phyloP scores from a whole-genome alignment of 1,140 invertebrate species.

The Octopus sinensis region DNA sequence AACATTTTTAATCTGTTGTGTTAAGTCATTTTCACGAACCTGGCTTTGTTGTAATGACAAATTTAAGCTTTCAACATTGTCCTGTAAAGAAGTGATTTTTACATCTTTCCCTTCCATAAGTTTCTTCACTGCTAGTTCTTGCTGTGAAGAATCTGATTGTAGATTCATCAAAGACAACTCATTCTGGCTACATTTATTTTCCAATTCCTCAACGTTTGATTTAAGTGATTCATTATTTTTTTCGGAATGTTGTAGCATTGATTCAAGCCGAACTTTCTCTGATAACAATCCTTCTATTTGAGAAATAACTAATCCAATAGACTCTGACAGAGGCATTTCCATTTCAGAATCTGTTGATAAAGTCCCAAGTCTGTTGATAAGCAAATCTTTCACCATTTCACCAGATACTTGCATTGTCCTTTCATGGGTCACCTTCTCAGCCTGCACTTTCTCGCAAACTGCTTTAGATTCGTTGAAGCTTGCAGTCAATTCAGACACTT shows the following conservation, averaged over 20 bases:
- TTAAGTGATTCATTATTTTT: background rate
- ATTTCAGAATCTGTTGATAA: background rate
- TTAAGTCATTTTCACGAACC: background rate
- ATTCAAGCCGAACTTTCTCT: background rate
- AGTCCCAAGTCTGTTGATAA: background rate
- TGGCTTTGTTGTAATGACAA: background rate
- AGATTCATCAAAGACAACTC: background rate
- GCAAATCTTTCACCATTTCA: background rate
- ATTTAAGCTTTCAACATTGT: background rate
- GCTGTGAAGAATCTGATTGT: background rate
- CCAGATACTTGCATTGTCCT: background rate
- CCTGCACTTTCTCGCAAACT: background rate
- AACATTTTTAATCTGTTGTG: slow-evolving; percentile 2
- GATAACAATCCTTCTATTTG: background rate
- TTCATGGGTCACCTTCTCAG: background rate
- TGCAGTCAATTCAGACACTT: background rate
- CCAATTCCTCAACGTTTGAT: background rate
- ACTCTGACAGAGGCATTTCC: background rate
- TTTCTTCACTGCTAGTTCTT: background rate
- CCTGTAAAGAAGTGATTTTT: slow-evolving; percentile 14
- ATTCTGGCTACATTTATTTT: background rate
- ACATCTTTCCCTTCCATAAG: slow-evolving; percentile 24
- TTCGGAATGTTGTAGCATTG: background rate
- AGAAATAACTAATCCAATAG: background rate
- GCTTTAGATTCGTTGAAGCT: background rate